Evolutionary conservation across 2,797 vertebrate species (phyloP).

Genomic region (Leuciscus waleckii): DNA sequence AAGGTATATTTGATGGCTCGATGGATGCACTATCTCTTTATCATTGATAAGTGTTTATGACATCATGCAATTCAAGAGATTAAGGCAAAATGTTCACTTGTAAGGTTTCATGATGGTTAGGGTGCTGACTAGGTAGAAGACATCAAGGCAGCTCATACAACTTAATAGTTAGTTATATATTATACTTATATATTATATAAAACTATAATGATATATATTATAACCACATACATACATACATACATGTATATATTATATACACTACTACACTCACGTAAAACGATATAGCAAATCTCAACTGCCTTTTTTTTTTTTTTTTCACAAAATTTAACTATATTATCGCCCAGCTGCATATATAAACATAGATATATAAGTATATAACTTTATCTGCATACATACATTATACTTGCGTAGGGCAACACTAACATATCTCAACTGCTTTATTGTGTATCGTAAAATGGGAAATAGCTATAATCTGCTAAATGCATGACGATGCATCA

Average conservation of each 20-base stretch:
- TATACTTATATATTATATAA: neutral
- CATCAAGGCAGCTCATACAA: neutral
- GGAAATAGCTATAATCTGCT: neutral
- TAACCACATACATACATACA: too few relatives aligned
- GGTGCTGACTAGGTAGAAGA: neutral
- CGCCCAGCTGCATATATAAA: too few relatives aligned
- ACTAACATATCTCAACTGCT: too few relatives aligned
- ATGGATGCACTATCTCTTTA: neutral
- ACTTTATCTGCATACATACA: too few relatives aligned
- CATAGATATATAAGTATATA: too few relatives aligned
- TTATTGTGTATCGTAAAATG: too few relatives aligned
- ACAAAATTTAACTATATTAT: too few relatives aligned
- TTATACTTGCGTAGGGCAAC: too few relatives aligned
- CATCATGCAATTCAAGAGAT: neutral
- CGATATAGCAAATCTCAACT: too few relatives aligned
- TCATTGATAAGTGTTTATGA: neutral
- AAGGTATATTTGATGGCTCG: neutral
- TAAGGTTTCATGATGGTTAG: neutral
- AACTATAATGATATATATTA: neutral
- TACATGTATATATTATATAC: too few relatives aligned
- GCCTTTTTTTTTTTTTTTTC: too few relatives aligned
- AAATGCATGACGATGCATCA: neutral
- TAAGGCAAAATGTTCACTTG: neutral
- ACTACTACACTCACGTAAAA: too few relatives aligned
- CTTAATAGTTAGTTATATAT: neutral